Evolutionary conservation across 2,888 invertebrate species (phyloP).

Genomic region (Lutraria lutraria): DNA sequence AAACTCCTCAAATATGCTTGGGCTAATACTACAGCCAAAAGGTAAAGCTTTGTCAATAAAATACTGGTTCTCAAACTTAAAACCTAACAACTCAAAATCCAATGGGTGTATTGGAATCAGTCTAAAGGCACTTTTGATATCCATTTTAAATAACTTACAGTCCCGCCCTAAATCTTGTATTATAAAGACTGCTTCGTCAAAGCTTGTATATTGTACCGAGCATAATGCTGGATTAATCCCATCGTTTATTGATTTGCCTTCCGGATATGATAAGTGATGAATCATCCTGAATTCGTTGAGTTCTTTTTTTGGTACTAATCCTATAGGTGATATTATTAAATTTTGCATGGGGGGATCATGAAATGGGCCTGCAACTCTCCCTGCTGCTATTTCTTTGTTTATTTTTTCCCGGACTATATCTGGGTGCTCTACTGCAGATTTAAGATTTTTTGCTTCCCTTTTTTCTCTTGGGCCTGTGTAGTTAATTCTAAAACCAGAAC

Average conservation of each 20-base stretch:
- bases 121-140: too few species aligned
- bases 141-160: too few species aligned
- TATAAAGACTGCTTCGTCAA: constrained; percentile 8
- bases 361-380: too few species aligned
- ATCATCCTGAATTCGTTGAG: constrained; percentile 32
- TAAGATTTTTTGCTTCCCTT: too few species aligned
- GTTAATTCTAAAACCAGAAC: too few species aligned
- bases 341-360: background rate
- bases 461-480: too few species aligned
- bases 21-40: constrained; percentile 48
- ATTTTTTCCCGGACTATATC: too few species aligned
- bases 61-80: constrained; percentile 43
- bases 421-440: too few species aligned
- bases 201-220: constrained; percentile 12
- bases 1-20: constrained; percentile 40
- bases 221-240: constrained; percentile 40
- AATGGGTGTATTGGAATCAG: too few species aligned
- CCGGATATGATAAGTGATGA: constrained; percentile 56
- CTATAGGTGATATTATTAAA: constrained; percentile 13
- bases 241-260: constrained; percentile 54
- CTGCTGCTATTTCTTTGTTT: too few species aligned
- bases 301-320: constrained; percentile 48
- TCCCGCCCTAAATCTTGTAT: background rate
- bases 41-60: constrained; percentile 54
- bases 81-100: constrained; percentile 43